Percentiles rank a stretch among this genome's conserved stretches.
phyloP scores from a whole-genome alignment of 2,888 invertebrate species.

The Lucinisca nassula region DNA sequence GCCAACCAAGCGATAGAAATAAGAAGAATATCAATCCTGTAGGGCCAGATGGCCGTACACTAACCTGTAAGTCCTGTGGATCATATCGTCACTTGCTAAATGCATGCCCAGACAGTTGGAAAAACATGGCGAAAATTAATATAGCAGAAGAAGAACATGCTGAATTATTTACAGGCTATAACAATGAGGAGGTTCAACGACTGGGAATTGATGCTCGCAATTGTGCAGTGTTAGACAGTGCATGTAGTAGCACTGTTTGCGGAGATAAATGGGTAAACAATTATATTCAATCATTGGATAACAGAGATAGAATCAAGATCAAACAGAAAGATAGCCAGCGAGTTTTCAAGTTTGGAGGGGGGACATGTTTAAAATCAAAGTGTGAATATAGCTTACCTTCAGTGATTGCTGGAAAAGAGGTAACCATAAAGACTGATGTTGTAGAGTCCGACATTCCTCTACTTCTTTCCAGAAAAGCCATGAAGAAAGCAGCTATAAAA shows the following conservation, averaged over 20 bases:
- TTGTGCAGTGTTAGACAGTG: constrained; percentile 32
- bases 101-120: constrained; percentile 58
- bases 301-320: constrained; percentile 22
- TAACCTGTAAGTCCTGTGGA: constrained; percentile 57
- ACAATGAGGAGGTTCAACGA: constrained; percentile 7
- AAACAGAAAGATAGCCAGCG: constrained; percentile 13
- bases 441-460: constrained; percentile 50
- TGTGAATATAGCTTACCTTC: constrained; percentile 31
- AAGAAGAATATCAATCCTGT: constrained; percentile 27
- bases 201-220: constrained; percentile 26
- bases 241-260: constrained; percentile 38
- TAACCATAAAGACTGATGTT: too few relatives aligned
- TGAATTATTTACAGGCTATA: constrained; percentile 51
- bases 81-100: constrained; percentile 50
- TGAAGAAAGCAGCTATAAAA: constrained; percentile 54
- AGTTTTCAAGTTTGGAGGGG: constrained; percentile 50
- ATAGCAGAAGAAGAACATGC: constrained; percentile 47
- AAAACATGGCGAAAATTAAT: constrained; percentile 47
- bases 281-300: constrained; percentile 24
- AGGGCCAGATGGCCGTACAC: constrained; percentile 29
- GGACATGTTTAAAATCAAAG: constrained; percentile 25
- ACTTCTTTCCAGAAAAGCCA: constrained; percentile 37
- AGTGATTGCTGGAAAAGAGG: too few relatives aligned
- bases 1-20: not conserved
- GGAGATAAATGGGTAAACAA: constrained; percentile 4